Conservation (phyloP, 2,888 invertebrate species). For the Julus scanicus region DNA sequence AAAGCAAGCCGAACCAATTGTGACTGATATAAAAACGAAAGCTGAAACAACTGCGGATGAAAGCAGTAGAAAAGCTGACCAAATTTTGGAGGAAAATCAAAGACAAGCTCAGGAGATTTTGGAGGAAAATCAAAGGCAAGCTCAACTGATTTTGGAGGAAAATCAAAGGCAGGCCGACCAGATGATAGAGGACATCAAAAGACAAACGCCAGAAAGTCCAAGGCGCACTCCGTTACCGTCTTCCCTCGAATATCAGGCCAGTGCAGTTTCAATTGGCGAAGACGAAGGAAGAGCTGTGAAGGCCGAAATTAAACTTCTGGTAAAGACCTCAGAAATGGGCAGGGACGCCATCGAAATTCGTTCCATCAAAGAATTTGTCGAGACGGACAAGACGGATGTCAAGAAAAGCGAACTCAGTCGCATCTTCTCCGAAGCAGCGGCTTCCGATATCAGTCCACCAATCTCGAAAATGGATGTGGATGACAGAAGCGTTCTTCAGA, state of each 20-base stretch:
- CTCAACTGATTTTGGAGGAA: background rate
- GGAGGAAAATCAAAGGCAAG: background rate
- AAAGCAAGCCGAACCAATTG: background rate
- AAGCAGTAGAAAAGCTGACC: background rate
- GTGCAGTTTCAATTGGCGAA: slow-evolving; percentile 56
- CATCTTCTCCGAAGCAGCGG: slow-evolving; percentile 54
- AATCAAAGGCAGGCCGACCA: background rate
- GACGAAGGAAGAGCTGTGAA: slow-evolving; percentile 61
- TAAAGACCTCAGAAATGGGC: slow-evolving; percentile 69
- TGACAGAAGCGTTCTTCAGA: background rate
- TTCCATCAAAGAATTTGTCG: slow-evolving; percentile 66
- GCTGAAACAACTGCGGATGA: background rate
- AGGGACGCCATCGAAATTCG: slow-evolving; percentile 70
- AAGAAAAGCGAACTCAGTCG: slow-evolving; percentile 54
- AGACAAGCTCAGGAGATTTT: background rate
- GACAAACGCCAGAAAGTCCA: background rate
- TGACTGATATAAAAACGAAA: background rate
- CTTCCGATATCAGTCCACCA: slow-evolving; percentile 25
- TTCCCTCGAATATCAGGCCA: background rate
- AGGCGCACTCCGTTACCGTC: background rate
- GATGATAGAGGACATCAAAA: background rate
- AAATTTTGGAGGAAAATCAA: background rate
- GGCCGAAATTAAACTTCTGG: slow-evolving; percentile 70
- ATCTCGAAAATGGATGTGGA: background rate
- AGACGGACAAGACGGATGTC: slow-evolving; percentile 58